Percentiles rank a stretch among this genome's conserved stretches.
Conservation (phyloP, 2,113 vertebrate species). For the Halichoerus grypus region DNA sequence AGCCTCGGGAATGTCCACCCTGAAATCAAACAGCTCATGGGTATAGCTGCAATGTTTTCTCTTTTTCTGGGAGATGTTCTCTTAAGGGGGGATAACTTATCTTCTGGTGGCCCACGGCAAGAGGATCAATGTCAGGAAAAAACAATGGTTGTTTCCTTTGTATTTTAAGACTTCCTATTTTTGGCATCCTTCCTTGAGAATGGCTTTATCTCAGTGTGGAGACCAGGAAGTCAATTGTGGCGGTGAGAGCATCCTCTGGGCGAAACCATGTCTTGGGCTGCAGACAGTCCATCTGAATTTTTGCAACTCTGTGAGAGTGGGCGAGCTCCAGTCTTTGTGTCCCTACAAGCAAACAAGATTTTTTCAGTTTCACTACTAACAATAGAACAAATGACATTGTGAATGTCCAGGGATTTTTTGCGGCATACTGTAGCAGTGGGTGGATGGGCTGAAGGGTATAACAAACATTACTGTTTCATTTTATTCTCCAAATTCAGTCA, state of each 20-base stretch:
- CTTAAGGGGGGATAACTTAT: not conserved
- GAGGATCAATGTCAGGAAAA: slow-evolving; percentile 70
- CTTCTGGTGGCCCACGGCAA: slow-evolving; percentile 38
- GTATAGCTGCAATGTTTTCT: not conserved
- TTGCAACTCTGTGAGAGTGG: not conserved
- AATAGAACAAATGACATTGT: not conserved
- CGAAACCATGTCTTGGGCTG: not conserved
- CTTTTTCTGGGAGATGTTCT: not conserved
- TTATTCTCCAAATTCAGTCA: not conserved
- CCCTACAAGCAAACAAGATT: slow-evolving; percentile 27
- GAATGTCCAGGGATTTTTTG: not conserved
- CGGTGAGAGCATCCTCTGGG: not conserved
- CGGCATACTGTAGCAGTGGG: not conserved
- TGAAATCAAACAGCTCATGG: not conserved
- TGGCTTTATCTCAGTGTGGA: slow-evolving; percentile 74
- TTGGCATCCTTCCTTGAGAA: slow-evolving; percentile 72
- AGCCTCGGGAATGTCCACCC: not conserved
- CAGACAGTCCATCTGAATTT: not conserved
- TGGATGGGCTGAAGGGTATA: not conserved
- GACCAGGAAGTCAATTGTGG: slow-evolving; percentile 74
- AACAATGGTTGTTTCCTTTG: slow-evolving; percentile 75
- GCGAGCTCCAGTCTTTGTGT: not conserved
- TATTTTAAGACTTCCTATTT: slow-evolving; percentile 80
- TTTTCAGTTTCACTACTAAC: slow-evolving; percentile 53
- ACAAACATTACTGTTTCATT: not conserved